phyloP scores from a whole-genome alignment of 2,888 invertebrate genomes.

The Coenonympha arcania region DNA sequence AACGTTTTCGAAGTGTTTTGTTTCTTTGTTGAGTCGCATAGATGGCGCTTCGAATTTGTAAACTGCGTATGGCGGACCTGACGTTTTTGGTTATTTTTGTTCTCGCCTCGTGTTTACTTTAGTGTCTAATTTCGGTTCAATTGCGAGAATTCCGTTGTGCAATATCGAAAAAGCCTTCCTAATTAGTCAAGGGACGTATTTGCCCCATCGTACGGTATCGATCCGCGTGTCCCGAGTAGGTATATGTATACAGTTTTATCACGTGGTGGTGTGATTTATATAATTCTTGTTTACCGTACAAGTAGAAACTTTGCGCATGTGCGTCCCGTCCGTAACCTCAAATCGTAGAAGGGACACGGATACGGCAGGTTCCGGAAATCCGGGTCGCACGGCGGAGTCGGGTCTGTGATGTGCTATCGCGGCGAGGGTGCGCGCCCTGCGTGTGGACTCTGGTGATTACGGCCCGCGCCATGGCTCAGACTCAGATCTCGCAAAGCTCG shows the following conservation, averaged over 20 bases:
- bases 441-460: slow-evolving; percentile 65
- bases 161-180: slow-evolving; percentile 53
- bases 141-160: slow-evolving; percentile 68
- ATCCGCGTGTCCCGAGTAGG: slow-evolving; percentile 63
- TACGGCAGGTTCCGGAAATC: slow-evolving; percentile 72
- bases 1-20: slow-evolving; percentile 40
- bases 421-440: slow-evolving; percentile 60
- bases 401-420: slow-evolving; percentile 68
- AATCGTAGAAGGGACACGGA: slow-evolving; percentile 64
- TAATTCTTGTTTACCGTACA: slow-evolving; percentile 75
- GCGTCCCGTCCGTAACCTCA: slow-evolving; percentile 75
- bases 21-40: slow-evolving; percentile 59
- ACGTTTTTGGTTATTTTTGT: slow-evolving; percentile 76
- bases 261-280: slow-evolving; percentile 76
- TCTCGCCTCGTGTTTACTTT: slow-evolving; percentile 76
- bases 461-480: slow-evolving; percentile 70
- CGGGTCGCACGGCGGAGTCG: slow-evolving; percentile 59
- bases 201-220: slow-evolving; percentile 54
- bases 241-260: slow-evolving; percentile 74
- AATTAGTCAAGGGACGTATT: slow-evolving; percentile 46
- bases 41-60: slow-evolving; percentile 70
- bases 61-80: slow-evolving; percentile 72
- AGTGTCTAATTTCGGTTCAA: slow-evolving; percentile 71
- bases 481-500: slow-evolving; percentile 81
- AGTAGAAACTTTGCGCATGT: slow-evolving; percentile 74